A percentile compares a stretch with the other conserved stretches of the same genome.
phyloP scores from a whole-genome alignment of 1,140 invertebrate species.

The Drepana arcuata region DNA sequence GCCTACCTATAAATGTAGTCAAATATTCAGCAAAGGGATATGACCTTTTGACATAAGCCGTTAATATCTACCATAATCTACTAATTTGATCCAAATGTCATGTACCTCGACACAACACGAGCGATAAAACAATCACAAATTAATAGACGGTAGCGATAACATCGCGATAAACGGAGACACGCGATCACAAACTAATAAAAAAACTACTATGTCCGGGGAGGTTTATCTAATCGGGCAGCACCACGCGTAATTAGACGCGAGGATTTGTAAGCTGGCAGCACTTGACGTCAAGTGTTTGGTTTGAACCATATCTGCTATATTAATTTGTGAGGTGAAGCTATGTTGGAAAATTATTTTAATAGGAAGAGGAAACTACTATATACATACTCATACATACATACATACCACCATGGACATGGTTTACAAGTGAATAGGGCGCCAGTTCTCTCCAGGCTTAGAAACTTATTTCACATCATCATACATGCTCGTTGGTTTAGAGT shows the following conservation, averaged over 20 bases:
- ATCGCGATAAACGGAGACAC: slow-evolving; percentile 13
- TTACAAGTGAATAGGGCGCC: no score
- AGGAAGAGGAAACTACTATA: no score
- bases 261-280: slow-evolving; percentile 33
- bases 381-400: no score
- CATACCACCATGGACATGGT: no score
- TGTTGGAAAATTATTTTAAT: neutral
- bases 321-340: neutral
- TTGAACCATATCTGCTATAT: no score
- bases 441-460: neutral
- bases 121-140: slow-evolving; percentile 27
- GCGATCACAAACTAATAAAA: slow-evolving; percentile 23
- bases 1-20: neutral
- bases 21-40: neutral
- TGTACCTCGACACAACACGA: no score
- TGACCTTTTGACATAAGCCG: neutral
- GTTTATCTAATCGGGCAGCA: slow-evolving; percentile 49
- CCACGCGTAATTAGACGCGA: slow-evolving; percentile 37
- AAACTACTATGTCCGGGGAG: slow-evolving; percentile 12
- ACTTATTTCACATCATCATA: neutral
- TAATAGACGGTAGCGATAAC: slow-evolving; percentile 46
- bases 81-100: no score
- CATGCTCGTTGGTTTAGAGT: no score
- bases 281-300: slow-evolving; percentile 17
- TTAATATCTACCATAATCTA: neutral